Base-by-base conservation (phyloP, 2,888 invertebrate genomes). In the Stratiomys singularior region DNA sequence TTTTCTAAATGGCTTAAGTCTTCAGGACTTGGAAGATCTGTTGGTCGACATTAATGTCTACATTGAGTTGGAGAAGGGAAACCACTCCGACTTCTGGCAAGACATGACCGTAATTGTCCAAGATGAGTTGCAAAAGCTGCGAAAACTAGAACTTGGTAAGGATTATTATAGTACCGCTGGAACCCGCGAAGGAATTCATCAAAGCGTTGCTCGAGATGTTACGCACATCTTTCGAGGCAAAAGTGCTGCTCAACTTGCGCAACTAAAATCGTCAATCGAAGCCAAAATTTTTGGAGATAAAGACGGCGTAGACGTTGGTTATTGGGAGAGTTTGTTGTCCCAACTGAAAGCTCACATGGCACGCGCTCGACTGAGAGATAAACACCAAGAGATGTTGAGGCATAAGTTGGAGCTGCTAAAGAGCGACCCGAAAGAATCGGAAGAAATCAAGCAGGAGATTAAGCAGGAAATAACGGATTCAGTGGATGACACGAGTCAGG, bases 281-380 rank as follows among this genome's bases (percentile, higher is more conserved):
- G 89, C 89, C 18, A 98, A 98, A 89, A 94, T 98, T 79, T 90
- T 90, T 82, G 93, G 93, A 0, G 92, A 93, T 80, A 92, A 92
- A 63, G 97, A 96, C 87, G 97, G 97, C 18, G 93, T 98, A 64
- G 99, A 99, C 88, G 94, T 98, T 80, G 96, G 96, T 64, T 99
- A 98, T 88, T 99, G 99, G 99, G 99, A 99, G 89, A 96, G 96
- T 67, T 88, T 99, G 81, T 89, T 98, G 46, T 96, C 96, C n/a
- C 97, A 98, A 86, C 89, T 99, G 11, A 97, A 96, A 89, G 98
- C 97, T 5, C 96, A 97, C 87, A 96, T 96, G 93, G 96, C 98
- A 0, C 91, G 97, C 82, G 96, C 97, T 0, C 90, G 98, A 44
- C 90, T 99, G 13, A 89, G 96, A 76, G 98, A 99, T 87, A 90